Evolutionary conservation across 1,140 invertebrate genomes (phyloP), one percentile per base, ranked within the genome.

Genomic region (Melitaea cinxia): DNA sequence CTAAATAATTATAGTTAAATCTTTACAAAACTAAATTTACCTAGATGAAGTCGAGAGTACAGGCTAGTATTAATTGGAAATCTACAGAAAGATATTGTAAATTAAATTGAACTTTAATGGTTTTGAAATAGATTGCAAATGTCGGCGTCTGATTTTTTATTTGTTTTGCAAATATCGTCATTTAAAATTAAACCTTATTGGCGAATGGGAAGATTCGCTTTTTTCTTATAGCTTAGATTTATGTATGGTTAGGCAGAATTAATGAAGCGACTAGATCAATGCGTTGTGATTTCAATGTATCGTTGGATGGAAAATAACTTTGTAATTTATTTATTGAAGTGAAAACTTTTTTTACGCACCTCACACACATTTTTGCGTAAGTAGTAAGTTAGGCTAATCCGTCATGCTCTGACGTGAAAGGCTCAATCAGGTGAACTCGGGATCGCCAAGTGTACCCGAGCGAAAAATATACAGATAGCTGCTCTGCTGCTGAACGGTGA

Each of bases 71-170:
- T 23, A 17, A 14, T 30, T 15, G 15, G 7, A 21, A 33, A n/a
- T n/a, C 12, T 33, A 58, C 47, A 28, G 2, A 45, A 23, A 12
- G 10, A 12, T 7, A 58, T 12, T 30, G 42, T 4, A 10, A 30
- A 10, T 19, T 26, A 30, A 49, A 49, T 19, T 49, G 42, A 49
- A 49, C 56, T 26, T 24, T 59, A 59, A 30, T 21, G 0, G 19
- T 33, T 23, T 28, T 15, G 9, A 0, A 10, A 24, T 59, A 59
- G 45, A 59, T 49, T n/a, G 12, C 12, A 49, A n/a, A 35, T 59
- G 33, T 24, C 45, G n/a, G 19, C 23, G 42, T 9, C 10, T 1
- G 21, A n/a, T 33, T 26, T 42, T 56, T 39, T 56, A 45, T 42
- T 17, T 57, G 7, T 19, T 12, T 4, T n/a, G 9, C 1, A 12